A percentile compares a stretch with the other conserved stretches of the same genome.
Conservation (phyloP, 2,797 vertebrate species). For the Aldrovandia affinis region DNA sequence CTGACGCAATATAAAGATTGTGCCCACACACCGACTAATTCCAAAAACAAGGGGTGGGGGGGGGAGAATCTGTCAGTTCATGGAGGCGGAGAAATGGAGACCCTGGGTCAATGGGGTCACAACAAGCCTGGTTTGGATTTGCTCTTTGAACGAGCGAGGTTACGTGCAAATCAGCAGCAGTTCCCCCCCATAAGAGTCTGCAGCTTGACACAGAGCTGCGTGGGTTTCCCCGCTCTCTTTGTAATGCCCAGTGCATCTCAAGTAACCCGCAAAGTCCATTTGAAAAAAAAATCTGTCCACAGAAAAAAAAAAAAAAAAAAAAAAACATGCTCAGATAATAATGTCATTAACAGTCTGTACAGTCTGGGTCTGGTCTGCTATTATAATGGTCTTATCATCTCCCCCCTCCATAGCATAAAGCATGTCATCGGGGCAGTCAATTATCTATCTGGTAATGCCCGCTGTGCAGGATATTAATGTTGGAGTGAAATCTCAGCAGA, state of each 20-base stretch:
- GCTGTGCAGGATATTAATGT: neutral
- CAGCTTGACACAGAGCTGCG: neutral
- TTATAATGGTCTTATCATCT: neutral
- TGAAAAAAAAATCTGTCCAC: neutral
- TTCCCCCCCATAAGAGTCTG: neutral
- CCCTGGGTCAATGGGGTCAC: neutral
- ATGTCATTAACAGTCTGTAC: conserved; percentile 10
- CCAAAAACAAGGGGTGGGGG: neutral
- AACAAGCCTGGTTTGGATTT: neutral
- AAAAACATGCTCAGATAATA: neutral
- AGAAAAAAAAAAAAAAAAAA: neutral
- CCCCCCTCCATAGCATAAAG: neutral
- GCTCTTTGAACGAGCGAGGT: neutral
- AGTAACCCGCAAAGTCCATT: neutral
- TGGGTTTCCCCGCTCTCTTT: neutral
- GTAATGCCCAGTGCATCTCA: neutral
- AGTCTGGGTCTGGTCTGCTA: neutral
- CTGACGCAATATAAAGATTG: neutral
- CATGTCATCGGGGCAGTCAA: neutral
- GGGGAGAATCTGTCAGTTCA: neutral
- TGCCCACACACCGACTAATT: neutral
- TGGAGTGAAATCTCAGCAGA: neutral
- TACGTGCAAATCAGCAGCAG: neutral
- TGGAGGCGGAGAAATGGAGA: neutral
- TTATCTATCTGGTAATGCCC: conserved; percentile 14